Evolutionary conservation across 2,888 invertebrate genomes (phyloP).

Genomic region (Caenorhabditis afra): DNA sequence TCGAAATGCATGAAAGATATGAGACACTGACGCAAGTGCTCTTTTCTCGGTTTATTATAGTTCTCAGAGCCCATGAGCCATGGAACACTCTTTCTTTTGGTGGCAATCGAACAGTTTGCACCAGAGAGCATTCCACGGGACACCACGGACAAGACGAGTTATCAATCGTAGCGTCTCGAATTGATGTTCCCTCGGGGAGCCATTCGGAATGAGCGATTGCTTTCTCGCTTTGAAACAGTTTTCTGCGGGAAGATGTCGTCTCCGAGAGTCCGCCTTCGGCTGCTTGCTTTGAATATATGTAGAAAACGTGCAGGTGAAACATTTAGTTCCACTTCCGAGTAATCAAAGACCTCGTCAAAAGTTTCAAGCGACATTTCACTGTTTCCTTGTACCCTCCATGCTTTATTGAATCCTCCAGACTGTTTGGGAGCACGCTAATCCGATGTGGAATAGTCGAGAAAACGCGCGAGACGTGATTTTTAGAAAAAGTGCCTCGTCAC

Average conservation of each 20-base stretch:
- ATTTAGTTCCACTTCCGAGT: no score
- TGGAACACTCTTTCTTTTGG: no score
- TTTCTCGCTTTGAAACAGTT: not conserved
- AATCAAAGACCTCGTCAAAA: no score
- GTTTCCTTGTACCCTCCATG: no score
- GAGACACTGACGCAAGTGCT: slow-evolving; percentile 20
- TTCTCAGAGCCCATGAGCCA: not conserved
- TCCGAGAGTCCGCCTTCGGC: not conserved
- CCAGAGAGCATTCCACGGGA: slow-evolving; percentile 1
- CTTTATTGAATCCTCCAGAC: no score
- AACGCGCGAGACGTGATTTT: slow-evolving; percentile 7
- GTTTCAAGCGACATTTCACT: no score
- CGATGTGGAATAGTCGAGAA: not conserved
- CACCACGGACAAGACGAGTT: not conserved
- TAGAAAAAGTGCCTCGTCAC: not conserved
- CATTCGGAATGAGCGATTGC: slow-evolving; percentile 11
- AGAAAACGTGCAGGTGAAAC: no score
- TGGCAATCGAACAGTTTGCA: not conserved
- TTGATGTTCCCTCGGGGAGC: not conserved
- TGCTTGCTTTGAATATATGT: no score
- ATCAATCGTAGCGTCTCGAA: slow-evolving; percentile 5
- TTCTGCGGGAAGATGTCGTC: not conserved
- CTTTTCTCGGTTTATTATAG: slow-evolving; percentile 11
- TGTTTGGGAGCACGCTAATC: no score
- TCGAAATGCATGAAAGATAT: slow-evolving; percentile 40